Conservation (phyloP, 2,797 vertebrate genomes). For the Lepilemur septentrionalis region DNA sequence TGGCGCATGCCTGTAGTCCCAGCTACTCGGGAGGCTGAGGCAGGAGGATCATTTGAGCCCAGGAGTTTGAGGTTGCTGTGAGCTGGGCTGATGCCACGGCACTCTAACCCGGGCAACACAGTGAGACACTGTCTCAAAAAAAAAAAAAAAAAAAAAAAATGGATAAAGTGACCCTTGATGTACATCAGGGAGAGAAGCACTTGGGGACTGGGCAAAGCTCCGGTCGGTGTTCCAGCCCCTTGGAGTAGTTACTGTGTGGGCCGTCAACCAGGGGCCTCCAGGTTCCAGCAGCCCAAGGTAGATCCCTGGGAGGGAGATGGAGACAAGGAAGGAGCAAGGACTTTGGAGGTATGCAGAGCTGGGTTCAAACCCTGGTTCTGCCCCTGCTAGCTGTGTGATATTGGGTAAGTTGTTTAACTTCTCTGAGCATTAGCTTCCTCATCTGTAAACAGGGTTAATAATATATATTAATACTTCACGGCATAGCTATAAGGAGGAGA, state of each 20-base stretch:
- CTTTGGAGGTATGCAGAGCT: background rate
- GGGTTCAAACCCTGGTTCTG: background rate
- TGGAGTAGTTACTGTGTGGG: background rate
- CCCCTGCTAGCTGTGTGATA: background rate
- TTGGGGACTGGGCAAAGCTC: background rate
- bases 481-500: background rate
- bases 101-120: too few relatives aligned
- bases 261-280: too few relatives aligned
- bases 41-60: too few relatives aligned
- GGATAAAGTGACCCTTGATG: background rate
- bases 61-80: too few relatives aligned
- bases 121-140: too few relatives aligned
- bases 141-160: too few relatives aligned
- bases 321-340: background rate
- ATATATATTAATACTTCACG: background rate
- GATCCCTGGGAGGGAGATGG: background rate
- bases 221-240: background rate
- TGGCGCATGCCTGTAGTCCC: too few relatives aligned
- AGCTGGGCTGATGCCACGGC: too few relatives aligned
- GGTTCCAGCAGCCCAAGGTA: background rate
- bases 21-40: too few relatives aligned
- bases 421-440: slow-evolving; percentile 30
- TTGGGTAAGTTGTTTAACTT: slow-evolving; percentile 41
- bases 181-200: background rate
- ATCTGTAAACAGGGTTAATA: slow-evolving; percentile 30